phyloP scores from a whole-genome alignment of 2,888 invertebrate genomes.

The Heliothis peltigera region DNA sequence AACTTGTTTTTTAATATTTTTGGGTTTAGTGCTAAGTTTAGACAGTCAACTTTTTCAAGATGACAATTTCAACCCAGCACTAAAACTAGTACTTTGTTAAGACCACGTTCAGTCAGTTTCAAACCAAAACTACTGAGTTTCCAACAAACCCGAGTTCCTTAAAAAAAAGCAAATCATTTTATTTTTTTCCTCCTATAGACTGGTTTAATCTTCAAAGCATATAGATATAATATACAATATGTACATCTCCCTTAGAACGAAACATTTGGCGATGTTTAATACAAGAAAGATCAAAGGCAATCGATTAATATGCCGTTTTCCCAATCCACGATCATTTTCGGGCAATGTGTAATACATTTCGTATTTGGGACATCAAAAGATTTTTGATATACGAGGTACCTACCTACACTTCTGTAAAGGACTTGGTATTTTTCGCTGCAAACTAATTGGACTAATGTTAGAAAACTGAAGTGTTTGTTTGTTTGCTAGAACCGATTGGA shows the following conservation, averaged over 20 bases:
- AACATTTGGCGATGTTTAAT: slow-evolving; percentile 53
- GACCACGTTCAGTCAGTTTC: no score
- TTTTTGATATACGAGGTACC: slow-evolving; percentile 12
- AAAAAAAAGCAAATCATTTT: slow-evolving; percentile 45
- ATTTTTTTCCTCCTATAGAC: slow-evolving; percentile 35
- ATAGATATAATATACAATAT: no score
- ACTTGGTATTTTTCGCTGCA: slow-evolving; percentile 16
- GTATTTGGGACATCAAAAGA: slow-evolving; percentile 40
- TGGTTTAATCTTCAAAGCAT: slow-evolving; percentile 54
- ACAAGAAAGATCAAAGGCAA: slow-evolving; percentile 63
- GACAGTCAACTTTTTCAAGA: no score
- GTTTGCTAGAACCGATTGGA: no score
- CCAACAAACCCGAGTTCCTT: slow-evolving; percentile 10
- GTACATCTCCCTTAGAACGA: slow-evolving; percentile 19
- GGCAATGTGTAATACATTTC: slow-evolving; percentile 40
- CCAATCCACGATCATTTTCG: slow-evolving; percentile 52
- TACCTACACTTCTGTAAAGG: slow-evolving; percentile 24
- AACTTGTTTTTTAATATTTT: no score
- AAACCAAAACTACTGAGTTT: no score
- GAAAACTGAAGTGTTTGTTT: no score
- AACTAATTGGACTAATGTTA: no score
- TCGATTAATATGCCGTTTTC: slow-evolving; percentile 54
- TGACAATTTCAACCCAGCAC: no score
- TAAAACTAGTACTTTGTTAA: no score
- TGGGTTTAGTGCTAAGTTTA: no score